A percentile compares a stretch with the other conserved stretches of the same genome.
These are phyloP conservation scores for Caenorhabditis inopinata DNA, from an alignment of 1,140 invertebrate species.

Conservation along the genomic window DNA sequence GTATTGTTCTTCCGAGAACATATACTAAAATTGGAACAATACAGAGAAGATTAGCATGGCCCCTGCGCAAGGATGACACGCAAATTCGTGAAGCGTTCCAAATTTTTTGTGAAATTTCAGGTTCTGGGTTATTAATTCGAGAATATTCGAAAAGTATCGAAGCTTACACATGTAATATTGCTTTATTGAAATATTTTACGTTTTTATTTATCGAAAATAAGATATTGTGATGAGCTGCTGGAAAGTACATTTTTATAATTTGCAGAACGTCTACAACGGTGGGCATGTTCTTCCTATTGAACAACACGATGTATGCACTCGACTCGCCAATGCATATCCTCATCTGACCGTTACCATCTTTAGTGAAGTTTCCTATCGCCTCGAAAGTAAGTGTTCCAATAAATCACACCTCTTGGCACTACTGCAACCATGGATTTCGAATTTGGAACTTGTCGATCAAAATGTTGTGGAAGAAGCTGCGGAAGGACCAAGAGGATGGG, in stretches of 20 bases:
- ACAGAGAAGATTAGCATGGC: conserved; percentile 90
- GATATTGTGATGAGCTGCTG: no score
- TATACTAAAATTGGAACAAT: conserved; percentile 76
- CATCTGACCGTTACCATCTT: conserved; percentile 98
- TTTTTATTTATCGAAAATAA: no score
- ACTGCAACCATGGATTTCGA: conserved; percentile 92
- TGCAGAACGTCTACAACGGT: background rate
- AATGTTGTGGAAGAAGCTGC: conserved; percentile 74
- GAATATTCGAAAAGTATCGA: no score
- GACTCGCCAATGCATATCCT: conserved; percentile 83
- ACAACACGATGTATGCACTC: conserved; percentile 32
- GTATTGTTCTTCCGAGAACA: conserved; percentile 39
- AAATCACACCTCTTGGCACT: conserved; percentile 85
- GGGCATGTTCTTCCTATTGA: conserved; percentile 31
- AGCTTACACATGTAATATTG: no score
- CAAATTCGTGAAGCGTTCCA: conserved; percentile 84
- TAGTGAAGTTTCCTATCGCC: conserved; percentile 92
- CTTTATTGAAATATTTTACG: no score
- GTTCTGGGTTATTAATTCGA: no score
- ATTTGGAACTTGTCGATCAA: conserved; percentile 96
- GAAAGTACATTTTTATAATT: background rate
- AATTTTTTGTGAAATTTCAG: no score
- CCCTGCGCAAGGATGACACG: conserved; percentile 87
- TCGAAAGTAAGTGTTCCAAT: conserved; percentile 90
- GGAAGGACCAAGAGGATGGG: conserved; percentile 79